Percentiles rank a stretch among this genome's conserved stretches.
phyloP scores from a whole-genome alignment of 2,113 vertebrate species.

The Daphoenositta chrysoptera region DNA sequence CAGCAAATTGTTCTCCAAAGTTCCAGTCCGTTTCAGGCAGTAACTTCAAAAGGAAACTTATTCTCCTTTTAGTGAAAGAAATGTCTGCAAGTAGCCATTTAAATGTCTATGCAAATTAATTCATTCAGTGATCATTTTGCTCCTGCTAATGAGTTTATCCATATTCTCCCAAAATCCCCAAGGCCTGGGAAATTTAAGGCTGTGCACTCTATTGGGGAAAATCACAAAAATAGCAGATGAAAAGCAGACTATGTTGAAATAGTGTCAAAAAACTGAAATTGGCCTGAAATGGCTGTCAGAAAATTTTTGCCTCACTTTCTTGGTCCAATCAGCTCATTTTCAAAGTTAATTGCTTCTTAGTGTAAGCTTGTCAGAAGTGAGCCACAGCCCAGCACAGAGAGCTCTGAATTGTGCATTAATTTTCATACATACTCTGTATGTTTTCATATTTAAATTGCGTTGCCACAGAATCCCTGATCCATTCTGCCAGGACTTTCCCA shows the following conservation, averaged over 20 bases:
- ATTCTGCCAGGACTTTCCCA: background rate
- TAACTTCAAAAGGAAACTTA: background rate
- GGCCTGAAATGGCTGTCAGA: background rate
- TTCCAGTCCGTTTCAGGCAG: rapidly evolving
- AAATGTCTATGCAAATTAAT: background rate
- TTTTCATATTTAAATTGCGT: background rate
- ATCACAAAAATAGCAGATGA: background rate
- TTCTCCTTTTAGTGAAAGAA: background rate
- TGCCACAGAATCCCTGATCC: background rate
- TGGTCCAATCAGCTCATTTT: background rate
- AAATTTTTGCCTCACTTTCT: background rate
- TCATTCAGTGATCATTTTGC: background rate
- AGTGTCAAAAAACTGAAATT: background rate
- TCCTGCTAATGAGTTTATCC: background rate
- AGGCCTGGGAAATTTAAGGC: background rate
- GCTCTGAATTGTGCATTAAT: background rate
- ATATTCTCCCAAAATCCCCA: background rate
- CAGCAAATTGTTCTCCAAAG: background rate
- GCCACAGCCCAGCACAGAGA: background rate
- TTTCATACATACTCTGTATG: background rate
- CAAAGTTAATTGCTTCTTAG: background rate
- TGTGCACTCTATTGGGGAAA: background rate
- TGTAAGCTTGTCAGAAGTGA: background rate
- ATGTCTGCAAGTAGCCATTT: background rate
- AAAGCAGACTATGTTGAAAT: background rate